Conservation (phyloP, 2,113 vertebrate species). For the Myodes glareolus region DNA sequence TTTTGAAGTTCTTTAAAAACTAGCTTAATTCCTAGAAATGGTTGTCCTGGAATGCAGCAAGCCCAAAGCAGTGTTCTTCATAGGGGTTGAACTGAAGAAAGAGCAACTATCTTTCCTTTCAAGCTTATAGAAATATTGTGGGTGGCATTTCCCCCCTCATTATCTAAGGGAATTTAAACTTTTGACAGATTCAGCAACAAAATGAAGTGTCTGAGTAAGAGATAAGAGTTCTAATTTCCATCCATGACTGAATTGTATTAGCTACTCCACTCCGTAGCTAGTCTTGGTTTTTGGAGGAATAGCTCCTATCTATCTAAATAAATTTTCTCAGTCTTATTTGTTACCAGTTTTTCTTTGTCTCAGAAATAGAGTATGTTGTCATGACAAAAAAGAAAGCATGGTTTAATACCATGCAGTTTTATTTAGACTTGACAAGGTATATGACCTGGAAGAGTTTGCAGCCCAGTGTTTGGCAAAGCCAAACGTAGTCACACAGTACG, state of each 20-base stretch:
- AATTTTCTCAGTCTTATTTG: not conserved
- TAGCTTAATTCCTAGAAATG: not conserved
- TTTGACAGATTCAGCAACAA: not conserved
- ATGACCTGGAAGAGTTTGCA: not conserved
- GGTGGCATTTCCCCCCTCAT: not conserved
- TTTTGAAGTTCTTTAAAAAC: not conserved
- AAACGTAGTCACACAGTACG: not conserved
- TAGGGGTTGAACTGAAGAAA: not conserved
- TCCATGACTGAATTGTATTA: not conserved
- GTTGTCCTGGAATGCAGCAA: not conserved
- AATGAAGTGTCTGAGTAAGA: not conserved
- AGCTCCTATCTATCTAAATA: not conserved
- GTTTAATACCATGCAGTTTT: not conserved
- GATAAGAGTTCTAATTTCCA: not conserved
- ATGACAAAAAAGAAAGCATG: not conserved
- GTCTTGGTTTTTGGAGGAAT: not conserved
- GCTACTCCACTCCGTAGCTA: not conserved
- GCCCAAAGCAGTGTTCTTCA: not conserved
- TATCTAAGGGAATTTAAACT: not conserved
- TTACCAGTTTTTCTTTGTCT: not conserved
- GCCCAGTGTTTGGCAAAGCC: not conserved
- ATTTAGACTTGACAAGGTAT: not conserved
- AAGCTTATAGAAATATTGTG: not conserved
- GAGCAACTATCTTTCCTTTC: not conserved
- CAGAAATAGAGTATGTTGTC: not conserved